Percentiles rank a stretch among this genome's conserved stretches.
These are phyloP conservation scores for Prochilodus magdalenae DNA, from an alignment of 2,113 vertebrate genomes.

Conservation along the genomic window DNA sequence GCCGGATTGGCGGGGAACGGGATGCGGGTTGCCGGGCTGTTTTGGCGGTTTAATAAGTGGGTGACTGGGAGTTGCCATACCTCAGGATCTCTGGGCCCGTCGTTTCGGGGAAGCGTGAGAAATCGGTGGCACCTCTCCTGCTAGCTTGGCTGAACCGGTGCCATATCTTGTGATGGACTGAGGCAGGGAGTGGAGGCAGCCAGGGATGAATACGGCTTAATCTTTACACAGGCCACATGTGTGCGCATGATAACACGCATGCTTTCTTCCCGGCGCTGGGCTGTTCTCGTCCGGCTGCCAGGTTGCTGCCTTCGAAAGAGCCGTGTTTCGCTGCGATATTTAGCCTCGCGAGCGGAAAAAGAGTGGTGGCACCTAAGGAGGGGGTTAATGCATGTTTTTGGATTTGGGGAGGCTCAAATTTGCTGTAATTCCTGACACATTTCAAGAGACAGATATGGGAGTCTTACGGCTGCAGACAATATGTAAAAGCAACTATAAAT, in stretches of 20 bases:
- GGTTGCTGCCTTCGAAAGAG: conserved; percentile 77
- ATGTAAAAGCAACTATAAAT: conserved; percentile 72
- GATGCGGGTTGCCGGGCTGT: background rate
- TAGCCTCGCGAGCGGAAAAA: conserved; percentile 71
- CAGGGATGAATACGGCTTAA: conserved; percentile 86
- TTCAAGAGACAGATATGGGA: conserved; percentile 78
- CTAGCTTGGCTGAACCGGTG: conserved; percentile 78
- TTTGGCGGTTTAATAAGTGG: conserved; percentile 12
- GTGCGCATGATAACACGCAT: conserved; percentile 82
- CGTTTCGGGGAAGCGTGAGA: conserved; percentile 75
- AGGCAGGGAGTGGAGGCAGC: conserved; percentile 80
- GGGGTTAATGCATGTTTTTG: conserved; percentile 83
- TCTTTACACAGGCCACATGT: conserved; percentile 84
- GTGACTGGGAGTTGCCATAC: conserved; percentile 52
- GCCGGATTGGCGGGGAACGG: background rate
- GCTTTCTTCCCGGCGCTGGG: conserved; percentile 78
- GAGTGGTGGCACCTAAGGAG: conserved; percentile 75
- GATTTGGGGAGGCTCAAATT: conserved; percentile 63
- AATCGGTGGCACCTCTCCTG: conserved; percentile 79
- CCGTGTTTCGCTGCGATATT: conserved; percentile 81
- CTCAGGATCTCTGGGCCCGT: conserved; percentile 71
- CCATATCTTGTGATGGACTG: conserved; percentile 83
- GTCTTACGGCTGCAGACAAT: conserved; percentile 77
- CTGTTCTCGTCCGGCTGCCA: conserved; percentile 77
- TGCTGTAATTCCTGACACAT: conserved; percentile 81